Percentiles rank a stretch among this genome's conserved stretches.
These are phyloP conservation scores for Trachelus troglodyta DNA, from an alignment of 2,888 invertebrate species.

Conservation along the genomic window DNA sequence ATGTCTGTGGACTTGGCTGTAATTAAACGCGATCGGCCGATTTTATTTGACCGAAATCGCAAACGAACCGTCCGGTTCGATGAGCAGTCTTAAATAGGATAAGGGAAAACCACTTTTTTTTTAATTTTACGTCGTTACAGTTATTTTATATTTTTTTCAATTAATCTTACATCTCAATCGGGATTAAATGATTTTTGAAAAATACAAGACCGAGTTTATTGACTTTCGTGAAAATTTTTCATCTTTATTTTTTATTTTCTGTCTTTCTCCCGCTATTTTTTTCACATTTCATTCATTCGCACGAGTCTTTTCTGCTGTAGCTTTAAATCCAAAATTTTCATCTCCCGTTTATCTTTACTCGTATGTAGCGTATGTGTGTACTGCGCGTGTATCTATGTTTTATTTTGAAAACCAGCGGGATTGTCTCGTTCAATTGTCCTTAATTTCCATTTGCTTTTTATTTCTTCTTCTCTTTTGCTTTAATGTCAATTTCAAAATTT, in stretches of 20 bases:
- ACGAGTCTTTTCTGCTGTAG: too few relatives aligned
- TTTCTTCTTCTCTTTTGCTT: background rate
- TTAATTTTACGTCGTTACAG: too few relatives aligned
- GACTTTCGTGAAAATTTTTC: too few relatives aligned
- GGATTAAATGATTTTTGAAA: slow-evolving; percentile 6
- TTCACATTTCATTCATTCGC: too few relatives aligned
- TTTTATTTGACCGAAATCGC: background rate
- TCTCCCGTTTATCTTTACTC: background rate
- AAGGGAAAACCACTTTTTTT: slow-evolving; percentile 24
- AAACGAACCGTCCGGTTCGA: slow-evolving; percentile 20
- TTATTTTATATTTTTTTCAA: too few relatives aligned
- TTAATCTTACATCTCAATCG: too few relatives aligned
- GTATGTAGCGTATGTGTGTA: background rate
- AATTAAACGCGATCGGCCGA: slow-evolving; percentile 18
- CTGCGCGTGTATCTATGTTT: background rate
- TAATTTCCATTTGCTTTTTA: background rate
- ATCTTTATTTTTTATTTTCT: too few relatives aligned
- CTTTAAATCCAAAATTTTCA: background rate
- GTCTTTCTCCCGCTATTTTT: too few relatives aligned
- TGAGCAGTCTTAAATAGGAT: slow-evolving; percentile 34
- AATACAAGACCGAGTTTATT: background rate
- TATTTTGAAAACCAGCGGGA: background rate
- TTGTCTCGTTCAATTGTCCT: background rate
- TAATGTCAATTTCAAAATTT: too few relatives aligned
- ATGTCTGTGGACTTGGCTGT: slow-evolving; percentile 30